These are phyloP conservation scores for Pilophorus perplexus DNA, from an alignment of 2,888 invertebrate genomes.

Conservation along the genomic window DNA sequence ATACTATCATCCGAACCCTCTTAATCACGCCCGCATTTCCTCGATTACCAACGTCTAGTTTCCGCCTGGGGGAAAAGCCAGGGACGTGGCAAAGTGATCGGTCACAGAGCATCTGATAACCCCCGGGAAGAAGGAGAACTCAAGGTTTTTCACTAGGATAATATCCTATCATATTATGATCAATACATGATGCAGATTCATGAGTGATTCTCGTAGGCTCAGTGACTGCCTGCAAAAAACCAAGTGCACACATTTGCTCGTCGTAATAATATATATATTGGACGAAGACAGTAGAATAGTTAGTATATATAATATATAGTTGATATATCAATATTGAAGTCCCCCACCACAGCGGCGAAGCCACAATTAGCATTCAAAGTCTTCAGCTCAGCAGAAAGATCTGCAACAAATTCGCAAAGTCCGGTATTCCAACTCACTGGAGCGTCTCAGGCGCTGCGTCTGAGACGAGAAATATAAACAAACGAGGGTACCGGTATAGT, in stretches of 20 bases:
- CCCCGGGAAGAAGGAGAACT: neutral
- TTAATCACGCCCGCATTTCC: neutral
- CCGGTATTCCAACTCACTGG: too few relatives aligned
- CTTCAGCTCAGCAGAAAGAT: neutral
- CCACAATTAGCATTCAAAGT: neutral
- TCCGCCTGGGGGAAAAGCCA: neutral
- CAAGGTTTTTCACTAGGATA: neutral
- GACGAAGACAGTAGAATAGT: neutral
- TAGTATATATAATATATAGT: too few relatives aligned
- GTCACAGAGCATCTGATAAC: conserved; percentile 18
- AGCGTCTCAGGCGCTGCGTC: too few relatives aligned
- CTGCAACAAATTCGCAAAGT: neutral
- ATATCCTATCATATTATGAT: too few relatives aligned
- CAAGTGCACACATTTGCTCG: neutral
- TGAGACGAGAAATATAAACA: too few relatives aligned
- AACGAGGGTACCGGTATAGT: too few relatives aligned
- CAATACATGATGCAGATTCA: conserved; percentile 16
- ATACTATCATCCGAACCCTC: neutral
- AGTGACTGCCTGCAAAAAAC: neutral
- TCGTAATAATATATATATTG: conserved; percentile 1
- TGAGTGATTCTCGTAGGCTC: too few relatives aligned
- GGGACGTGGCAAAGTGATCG: too few relatives aligned
- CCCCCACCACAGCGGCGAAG: neutral
- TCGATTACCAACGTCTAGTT: neutral
- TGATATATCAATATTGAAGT: conserved; percentile 11